Evolutionary conservation across 2,888 invertebrate species (phyloP).

Genomic region (Xestia sexstrigata): DNA sequence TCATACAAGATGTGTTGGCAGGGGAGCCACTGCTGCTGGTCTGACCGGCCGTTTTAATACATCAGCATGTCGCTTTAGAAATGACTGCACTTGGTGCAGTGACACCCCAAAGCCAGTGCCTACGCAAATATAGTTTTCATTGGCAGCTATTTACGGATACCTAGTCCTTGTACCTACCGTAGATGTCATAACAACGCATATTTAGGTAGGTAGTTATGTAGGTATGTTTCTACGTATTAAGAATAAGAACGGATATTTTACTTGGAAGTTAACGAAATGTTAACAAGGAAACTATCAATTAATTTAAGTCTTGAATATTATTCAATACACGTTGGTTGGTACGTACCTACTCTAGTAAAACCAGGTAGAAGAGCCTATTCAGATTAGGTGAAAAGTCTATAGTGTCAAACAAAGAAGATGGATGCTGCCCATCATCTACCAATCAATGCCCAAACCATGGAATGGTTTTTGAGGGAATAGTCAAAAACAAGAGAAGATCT

Average conservation of each 20-base stretch:
- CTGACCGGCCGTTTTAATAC: slow-evolving; percentile 73
- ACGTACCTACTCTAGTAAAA: not conserved
- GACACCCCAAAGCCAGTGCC: slow-evolving; percentile 68
- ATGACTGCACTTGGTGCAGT: slow-evolving; percentile 73
- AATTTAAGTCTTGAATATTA: no score
- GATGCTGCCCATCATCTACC: not conserved
- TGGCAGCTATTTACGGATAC: slow-evolving; percentile 69
- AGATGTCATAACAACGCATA: slow-evolving; percentile 36
- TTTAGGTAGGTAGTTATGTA: slow-evolving; percentile 3
- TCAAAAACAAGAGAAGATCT: not conserved
- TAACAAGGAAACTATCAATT: no score
- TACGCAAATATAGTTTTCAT: slow-evolving; percentile 71
- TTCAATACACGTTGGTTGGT: no score
- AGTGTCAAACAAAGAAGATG: not conserved
- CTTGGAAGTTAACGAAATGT: not conserved
- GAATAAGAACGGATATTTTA: slow-evolving; percentile 17
- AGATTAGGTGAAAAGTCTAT: not conserved
- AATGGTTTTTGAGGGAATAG: not conserved
- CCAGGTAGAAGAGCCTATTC: not conserved
- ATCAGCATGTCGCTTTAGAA: slow-evolving; percentile 77
- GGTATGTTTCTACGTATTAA: not conserved
- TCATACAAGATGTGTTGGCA: slow-evolving; percentile 75
- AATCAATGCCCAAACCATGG: not conserved
- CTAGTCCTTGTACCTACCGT: slow-evolving; percentile 54
- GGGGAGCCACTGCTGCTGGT: slow-evolving; percentile 29